Conservation (phyloP, 2,113 vertebrate species). For the Anhinga rufa region DNA sequence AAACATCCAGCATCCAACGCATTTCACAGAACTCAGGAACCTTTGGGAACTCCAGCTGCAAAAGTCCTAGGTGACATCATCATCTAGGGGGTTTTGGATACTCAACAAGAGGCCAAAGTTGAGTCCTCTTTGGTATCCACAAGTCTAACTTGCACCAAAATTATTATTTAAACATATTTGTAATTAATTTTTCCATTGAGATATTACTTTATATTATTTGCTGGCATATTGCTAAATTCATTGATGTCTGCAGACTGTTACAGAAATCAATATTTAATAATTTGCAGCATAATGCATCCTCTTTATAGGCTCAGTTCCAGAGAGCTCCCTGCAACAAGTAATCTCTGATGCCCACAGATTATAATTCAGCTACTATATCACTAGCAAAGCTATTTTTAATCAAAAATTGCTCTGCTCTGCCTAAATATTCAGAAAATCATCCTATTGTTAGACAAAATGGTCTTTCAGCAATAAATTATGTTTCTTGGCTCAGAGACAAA, state of each 20-base stretch:
- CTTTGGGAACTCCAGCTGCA: background rate
- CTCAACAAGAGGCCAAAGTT: background rate
- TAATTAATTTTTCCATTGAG: slow-evolving; percentile 9
- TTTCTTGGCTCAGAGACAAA: slow-evolving; percentile 19
- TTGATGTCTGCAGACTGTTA: background rate
- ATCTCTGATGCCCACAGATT: background rate
- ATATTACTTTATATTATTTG: slow-evolving; percentile 34
- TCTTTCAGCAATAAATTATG: background rate
- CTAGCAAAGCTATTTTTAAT: slow-evolving; percentile 16
- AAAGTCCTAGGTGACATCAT: background rate
- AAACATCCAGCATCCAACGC: fast-evolving
- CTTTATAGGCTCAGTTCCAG: background rate
- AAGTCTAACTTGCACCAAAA: background rate
- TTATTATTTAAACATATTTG: background rate
- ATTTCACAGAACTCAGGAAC: background rate
- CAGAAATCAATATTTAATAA: slow-evolving; percentile 40
- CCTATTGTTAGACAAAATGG: background rate
- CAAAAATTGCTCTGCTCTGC: background rate
- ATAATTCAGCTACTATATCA: background rate
- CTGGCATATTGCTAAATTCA: slow-evolving; percentile 13
- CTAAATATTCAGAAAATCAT: slow-evolving; percentile 23
- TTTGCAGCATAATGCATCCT: slow-evolving; percentile 27
- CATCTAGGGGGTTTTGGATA: background rate
- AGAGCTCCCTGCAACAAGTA: background rate
- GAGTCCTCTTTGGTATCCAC: background rate